Evolutionary conservation across 2,113 vertebrate species (phyloP), one percentile per base, ranked within the genome.

Genomic region (Eretmochelys imbricata): DNA sequence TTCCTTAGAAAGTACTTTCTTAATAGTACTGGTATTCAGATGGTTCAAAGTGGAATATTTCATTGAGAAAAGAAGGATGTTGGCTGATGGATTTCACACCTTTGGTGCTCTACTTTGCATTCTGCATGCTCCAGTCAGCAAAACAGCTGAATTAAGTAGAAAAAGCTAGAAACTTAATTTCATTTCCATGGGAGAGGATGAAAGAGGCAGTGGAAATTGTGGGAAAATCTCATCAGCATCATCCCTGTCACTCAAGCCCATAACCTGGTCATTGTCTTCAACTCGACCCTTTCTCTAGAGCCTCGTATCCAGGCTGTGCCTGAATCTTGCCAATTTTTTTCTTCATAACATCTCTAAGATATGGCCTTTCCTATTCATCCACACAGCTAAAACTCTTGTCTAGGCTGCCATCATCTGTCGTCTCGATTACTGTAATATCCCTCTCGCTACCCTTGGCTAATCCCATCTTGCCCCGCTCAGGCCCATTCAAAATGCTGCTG

Each of bases 241-340:
- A 87, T 95, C 95, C 93, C 82, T 92, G 50, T 81, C 57, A 95
- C 69, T 91, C 22, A 48, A 10, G 24, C 12, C 25, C 95, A 81
- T 54, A 27, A 54, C 53, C 92, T 38, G n/a, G 65, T 35, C n/a
- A 38, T 72, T 12, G 8, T 38, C 25, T 84, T 95, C 91, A 72
- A 94, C 81, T 95, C 48, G 89, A 46, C 17, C 49, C 88, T 95
- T 75, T 94, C n/a, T 29, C 14, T 25, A 95, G 95, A 95, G 95
- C 88, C 92, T 93, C 94, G 25, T 9, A 91, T 96, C 94, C 89
- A 82, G 54, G 65, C 95, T 96, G 13, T 9, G 81, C 92, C 93
- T 97, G 95, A 97, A 95, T 91, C 48, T 95, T 95, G 96, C 96
- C 91, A 89, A 92, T 95, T 97, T 88, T 88, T 96, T 95, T 95